Evolutionary conservation across 2,113 vertebrate genomes (phyloP), one percentile per base, ranked within the genome.

Genomic region (Egretta garzetta): DNA sequence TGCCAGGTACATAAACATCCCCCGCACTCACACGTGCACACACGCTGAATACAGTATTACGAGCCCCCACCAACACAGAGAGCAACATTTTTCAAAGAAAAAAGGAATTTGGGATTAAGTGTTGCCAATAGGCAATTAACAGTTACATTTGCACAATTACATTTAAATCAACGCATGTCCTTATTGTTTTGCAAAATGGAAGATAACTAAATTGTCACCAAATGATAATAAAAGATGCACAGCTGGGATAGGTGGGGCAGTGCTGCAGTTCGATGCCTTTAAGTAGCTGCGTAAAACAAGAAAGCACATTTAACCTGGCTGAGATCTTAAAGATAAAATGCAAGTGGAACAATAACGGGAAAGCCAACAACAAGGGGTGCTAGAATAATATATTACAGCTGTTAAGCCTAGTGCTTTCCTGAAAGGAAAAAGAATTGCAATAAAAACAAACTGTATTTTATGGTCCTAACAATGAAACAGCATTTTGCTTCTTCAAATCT

Each of bases 341-440:
- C 93, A 49, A 82, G 56, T 86, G 90, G 96, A 98, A 99, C 98
- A 99, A 99, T 98, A 98, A 91, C 86, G 98, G 98, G 98, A 98
- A 98, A 98, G 96, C 94, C 79, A 14, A 97, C 96, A 97, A 96
- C 91, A 96, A 97, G 97, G 96, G 97, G 97, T 93, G 87, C 97
- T 80, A 88, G 94, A 97, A 97, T 97, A 97, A 98, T 98, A 98
- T 98, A 97, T 83, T 94, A 89, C 97, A 97, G 94, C 97, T 97
- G 97, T 97, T 92, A 76, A 89, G 96, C 86, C 95, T 95, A 97
- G 96, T 67, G 97, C 82, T 97, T 99, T 98, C 98, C 98, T 99
- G 98, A 98, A 94, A 98, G 98, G 96, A 98, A 98, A 98, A 98
- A 97, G 97, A 97, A 94, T 66, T 28, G 86, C 96, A 98, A 96